Base-by-base conservation (phyloP, 2,113 vertebrate genomes). In the Setophaga coronata region DNA sequence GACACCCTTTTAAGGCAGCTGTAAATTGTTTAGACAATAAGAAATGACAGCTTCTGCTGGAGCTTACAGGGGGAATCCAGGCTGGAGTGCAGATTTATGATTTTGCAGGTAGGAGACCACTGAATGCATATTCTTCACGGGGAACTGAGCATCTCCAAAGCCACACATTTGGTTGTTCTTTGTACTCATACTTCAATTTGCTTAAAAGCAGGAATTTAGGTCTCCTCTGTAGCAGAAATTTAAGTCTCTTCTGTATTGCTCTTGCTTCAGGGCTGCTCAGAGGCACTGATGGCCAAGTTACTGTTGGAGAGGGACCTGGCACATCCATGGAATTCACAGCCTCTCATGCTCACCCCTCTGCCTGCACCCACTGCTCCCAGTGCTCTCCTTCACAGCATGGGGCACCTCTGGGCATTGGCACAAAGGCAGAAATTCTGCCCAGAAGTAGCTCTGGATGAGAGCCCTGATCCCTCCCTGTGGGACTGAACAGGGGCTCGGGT, bases 11-110 rank as follows among this genome's bases (percentile, higher is more conserved):
- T 83, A 90, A 95, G 90, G 77, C 53, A 10, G 88, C 76, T 90
- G 80, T 90, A 89, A 93, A 90, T 92, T 92, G 93, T 67, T 87
- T 82, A 92, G 89, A 93, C 88, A 94, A 90, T 53, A 50, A 48
- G 93, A 80, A 86, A 56, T 58, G 95, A 88, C 93, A 92, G 85
- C 56, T 93, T 57, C 89, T 90, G 93, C 89, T 58, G 24, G 23
- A 78, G 85, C 43, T 83, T 93, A 66, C 56, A 60, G 71, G 88
- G 77, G 70, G 45, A 95, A 94, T 25, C 56, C 65, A 36, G 80
- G 69, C 65, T 48, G 47, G 86, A 92, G 82, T 5, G 61, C 29
- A 67, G 91, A 90, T 93, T 80, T 61, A 93, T 77, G 81, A 7
- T 48, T 93, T 26, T 25, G 51, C 69, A 95, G 82, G 72, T 84